These are phyloP conservation scores for Pygocentrus nattereri DNA, from an alignment of 2,797 vertebrate genomes.

Conservation along the genomic window DNA sequence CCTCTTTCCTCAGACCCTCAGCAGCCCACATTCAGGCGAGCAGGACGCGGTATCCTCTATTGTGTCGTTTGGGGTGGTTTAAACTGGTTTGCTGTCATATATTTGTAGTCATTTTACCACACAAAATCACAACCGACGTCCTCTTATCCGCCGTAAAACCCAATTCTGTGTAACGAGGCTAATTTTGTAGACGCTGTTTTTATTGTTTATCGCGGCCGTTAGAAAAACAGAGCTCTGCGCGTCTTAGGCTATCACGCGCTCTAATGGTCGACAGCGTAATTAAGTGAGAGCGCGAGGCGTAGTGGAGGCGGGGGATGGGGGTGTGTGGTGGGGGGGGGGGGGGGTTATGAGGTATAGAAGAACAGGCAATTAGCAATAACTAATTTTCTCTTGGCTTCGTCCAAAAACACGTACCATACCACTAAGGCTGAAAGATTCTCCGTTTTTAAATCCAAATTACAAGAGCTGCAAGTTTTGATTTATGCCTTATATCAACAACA, in stretches of 20 bases:
- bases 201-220: conserved; percentile 27
- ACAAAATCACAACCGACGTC: background rate
- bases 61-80: background rate
- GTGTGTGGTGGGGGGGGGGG: too few species aligned
- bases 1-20: conserved; percentile 14
- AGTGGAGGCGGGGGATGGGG: background rate
- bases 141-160: background rate
- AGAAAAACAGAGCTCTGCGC: background rate
- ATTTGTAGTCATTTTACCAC: background rate
- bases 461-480: too few species aligned
- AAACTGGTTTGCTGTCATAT: background rate
- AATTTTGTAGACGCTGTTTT: background rate
- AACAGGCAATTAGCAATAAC: conserved; percentile 44
- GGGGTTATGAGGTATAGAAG: too few species aligned
- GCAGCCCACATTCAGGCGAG: background rate
- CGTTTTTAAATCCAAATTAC: too few species aligned
- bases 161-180: background rate
- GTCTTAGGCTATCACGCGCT: conserved; percentile 28
- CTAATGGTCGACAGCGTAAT: conserved; percentile 64
- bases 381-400: conserved; percentile 30
- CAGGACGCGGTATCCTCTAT: background rate
- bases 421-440: too few species aligned
- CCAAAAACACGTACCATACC: background rate
- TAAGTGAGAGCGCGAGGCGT: conserved; percentile 34
- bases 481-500: too few species aligned